Percentiles rank a stretch among this genome's conserved stretches.
These are phyloP conservation scores for Chesias legatella DNA, from an alignment of 2,888 invertebrate species.

Conservation along the genomic window DNA sequence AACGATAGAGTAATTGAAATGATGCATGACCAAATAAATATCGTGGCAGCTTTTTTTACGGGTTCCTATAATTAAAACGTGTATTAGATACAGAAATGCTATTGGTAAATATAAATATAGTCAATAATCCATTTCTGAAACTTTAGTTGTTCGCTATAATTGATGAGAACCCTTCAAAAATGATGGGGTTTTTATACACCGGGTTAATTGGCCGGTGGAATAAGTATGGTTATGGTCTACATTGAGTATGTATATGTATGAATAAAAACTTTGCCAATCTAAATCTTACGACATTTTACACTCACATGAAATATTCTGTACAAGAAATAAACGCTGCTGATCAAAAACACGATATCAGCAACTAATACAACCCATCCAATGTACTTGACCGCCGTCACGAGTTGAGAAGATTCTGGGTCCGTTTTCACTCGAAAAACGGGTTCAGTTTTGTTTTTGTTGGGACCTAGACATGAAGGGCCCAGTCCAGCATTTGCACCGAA, in stretches of 20 bases:
- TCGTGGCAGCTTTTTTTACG: conserved; percentile 23
- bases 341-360: conserved; percentile 40
- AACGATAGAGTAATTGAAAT: conserved; percentile 42
- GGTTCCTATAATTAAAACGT: conserved; percentile 38
- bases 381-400: conserved; percentile 34
- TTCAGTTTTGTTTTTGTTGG: conserved; percentile 9
- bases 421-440: background rate
- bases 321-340: conserved; percentile 40
- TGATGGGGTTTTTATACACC: too few species aligned
- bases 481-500: conserved; percentile 55
- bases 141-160: too few species aligned
- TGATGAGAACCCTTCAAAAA: too few species aligned
- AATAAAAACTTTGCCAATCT: too few species aligned
- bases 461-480: conserved; percentile 44
- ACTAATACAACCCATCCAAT: conserved; percentile 47
- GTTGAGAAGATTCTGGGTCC: conserved; percentile 11
- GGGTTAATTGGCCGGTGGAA: too few species aligned
- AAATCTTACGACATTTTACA: too few species aligned
- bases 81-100: background rate
- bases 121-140: too few species aligned
- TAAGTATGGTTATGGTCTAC: too few species aligned
- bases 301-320: conserved; percentile 43
- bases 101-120: too few species aligned
- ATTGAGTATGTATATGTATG: too few species aligned
- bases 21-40: conserved; percentile 39